Conservation (phyloP, 2,888 invertebrate genomes). For the Chymomyza amoena region DNA sequence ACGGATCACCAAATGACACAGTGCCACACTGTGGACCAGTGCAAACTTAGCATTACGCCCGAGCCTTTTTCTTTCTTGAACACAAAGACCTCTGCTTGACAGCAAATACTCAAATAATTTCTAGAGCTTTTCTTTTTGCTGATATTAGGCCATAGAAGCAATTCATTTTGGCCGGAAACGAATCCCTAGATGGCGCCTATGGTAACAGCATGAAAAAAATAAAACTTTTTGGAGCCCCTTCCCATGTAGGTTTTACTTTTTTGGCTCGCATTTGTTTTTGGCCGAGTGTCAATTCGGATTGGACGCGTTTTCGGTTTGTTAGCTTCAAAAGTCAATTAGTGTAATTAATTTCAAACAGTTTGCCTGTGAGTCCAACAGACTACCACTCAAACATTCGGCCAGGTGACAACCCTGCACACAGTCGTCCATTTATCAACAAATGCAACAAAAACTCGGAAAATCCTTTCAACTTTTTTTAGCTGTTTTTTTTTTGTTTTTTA, state of each 20-base stretch:
- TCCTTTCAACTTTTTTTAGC: conserved; percentile 27
- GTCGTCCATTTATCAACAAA: conserved; percentile 42
- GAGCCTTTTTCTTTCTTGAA: background rate
- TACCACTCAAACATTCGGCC: background rate
- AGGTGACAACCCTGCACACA: conserved; percentile 13
- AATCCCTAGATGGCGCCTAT: background rate
- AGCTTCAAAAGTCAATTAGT: conserved; percentile 69
- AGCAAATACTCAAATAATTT: background rate
- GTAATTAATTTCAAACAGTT: conserved; percentile 65
- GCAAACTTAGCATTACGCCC: background rate
- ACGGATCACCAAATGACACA: too few relatives aligned
- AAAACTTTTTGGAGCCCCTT: background rate
- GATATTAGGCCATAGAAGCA: background rate
- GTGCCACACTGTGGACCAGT: too few relatives aligned
- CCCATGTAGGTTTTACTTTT: background rate
- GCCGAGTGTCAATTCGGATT: background rate
- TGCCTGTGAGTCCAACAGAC: background rate
- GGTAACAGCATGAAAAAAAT: background rate
- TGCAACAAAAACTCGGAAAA: conserved; percentile 22
- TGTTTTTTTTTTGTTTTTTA: conserved; percentile 12
- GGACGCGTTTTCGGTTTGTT: conserved; percentile 52
- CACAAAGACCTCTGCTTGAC: background rate
- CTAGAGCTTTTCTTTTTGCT: background rate
- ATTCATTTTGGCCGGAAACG: background rate
- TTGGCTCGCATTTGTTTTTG: background rate